These are phyloP conservation scores for Diachasmimorpha longicaudata DNA, from an alignment of 1,140 invertebrate species.

Conservation along the genomic window DNA sequence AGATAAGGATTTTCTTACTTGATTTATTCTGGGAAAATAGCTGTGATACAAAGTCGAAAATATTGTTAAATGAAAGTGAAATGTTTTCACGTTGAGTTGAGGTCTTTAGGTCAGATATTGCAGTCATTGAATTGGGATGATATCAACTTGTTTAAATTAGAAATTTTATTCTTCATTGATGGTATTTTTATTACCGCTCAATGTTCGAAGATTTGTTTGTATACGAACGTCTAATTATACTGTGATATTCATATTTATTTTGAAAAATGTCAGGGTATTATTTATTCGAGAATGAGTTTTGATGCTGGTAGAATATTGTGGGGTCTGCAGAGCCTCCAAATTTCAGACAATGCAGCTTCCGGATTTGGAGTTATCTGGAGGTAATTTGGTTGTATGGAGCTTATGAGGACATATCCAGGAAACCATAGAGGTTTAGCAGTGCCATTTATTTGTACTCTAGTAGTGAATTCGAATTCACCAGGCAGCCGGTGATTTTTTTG, in stretches of 20 bases:
- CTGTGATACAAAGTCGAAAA: too few species aligned
- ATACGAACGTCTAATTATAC: neutral
- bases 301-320: slow-evolving; percentile 37
- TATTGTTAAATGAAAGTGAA: too few species aligned
- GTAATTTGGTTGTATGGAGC: slow-evolving; percentile 20
- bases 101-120: too few species aligned
- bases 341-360: slow-evolving; percentile 24
- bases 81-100: too few species aligned
- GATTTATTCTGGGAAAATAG: too few species aligned
- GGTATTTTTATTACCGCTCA: too few species aligned
- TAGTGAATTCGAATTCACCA: neutral
- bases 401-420: slow-evolving; percentile 20
- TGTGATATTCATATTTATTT: neutral
- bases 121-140: too few species aligned
- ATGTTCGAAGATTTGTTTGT: neutral
- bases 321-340: slow-evolving; percentile 32
- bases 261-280: neutral
- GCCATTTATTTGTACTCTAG: slow-evolving; percentile 28
- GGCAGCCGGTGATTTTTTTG: slow-evolving; percentile 13
- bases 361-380: slow-evolving; percentile 29
- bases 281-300: slow-evolving; percentile 28
- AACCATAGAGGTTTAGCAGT: slow-evolving; percentile 24
- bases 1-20: too few species aligned
- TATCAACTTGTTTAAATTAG: too few species aligned
- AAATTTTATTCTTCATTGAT: too few species aligned